phyloP scores from a whole-genome alignment of 1,140 invertebrate genomes.

The Sinella curviseta region DNA sequence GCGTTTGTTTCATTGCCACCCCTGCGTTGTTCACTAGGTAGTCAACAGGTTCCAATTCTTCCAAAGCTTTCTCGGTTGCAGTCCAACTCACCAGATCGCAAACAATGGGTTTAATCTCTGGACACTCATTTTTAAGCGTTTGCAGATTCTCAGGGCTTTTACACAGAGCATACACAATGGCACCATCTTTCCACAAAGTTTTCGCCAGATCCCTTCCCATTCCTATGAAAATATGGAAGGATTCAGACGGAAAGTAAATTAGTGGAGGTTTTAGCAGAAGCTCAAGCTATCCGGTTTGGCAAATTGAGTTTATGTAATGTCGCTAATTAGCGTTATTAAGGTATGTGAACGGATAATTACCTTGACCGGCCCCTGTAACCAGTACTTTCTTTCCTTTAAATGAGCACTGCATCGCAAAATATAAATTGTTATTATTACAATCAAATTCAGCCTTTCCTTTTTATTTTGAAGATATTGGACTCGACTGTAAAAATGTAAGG shows the following conservation, averaged over 20 bases:
- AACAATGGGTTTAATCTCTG: not conserved
- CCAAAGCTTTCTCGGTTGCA: constrained; percentile 12
- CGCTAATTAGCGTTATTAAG: not conserved
- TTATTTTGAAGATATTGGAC: too few species aligned
- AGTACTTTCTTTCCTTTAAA: constrained; percentile 33
- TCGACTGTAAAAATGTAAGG: too few species aligned
- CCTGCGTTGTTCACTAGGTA: constrained; percentile 82
- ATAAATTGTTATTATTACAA: too few species aligned
- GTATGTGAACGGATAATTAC: constrained; percentile 3
- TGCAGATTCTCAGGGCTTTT: constrained; percentile 21
- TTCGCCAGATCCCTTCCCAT: constrained; percentile 23
- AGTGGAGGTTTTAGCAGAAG: not conserved
- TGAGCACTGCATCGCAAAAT: constrained; percentile 8
- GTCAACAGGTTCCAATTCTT: constrained; percentile 63
- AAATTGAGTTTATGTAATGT: not conserved
- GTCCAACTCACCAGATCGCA: constrained; percentile 18
- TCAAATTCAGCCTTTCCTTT: too few species aligned
- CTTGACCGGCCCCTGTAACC: constrained; percentile 26
- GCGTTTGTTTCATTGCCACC: constrained; percentile 62
- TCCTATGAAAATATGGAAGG: constrained; percentile 4
- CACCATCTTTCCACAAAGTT: constrained; percentile 19
- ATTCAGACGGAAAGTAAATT: too few species aligned
- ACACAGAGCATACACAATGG: constrained; percentile 27
- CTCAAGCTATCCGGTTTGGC: not conserved
- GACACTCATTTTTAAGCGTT: not conserved